phyloP scores from a whole-genome alignment of 1,140 invertebrate species.

The Phymorhynchus buccinoides region DNA sequence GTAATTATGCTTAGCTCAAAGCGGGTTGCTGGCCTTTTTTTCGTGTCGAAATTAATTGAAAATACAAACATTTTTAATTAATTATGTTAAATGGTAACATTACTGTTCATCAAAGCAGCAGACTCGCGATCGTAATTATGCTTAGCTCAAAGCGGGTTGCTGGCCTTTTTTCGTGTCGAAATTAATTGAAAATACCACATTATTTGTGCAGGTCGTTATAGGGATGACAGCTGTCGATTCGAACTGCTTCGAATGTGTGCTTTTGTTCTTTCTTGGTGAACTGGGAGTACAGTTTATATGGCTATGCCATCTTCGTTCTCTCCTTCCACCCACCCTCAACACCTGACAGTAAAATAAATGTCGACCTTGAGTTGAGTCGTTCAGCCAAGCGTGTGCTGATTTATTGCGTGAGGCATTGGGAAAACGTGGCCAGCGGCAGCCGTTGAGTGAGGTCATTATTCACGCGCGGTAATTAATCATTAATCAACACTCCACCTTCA shows the following conservation, averaged over 20 bases:
- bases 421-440: background rate
- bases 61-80: too few species aligned
- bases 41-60: too few species aligned
- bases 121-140: too few species aligned
- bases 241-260: background rate
- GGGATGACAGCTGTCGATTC: background rate
- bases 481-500: background rate
- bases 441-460: background rate
- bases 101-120: too few species aligned
- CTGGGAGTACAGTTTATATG: too few species aligned
- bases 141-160: too few species aligned
- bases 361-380: background rate
- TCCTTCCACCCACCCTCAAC: background rate
- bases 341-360: background rate
- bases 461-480: background rate
- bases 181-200: too few species aligned
- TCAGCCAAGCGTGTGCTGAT: background rate
- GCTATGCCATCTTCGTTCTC: background rate
- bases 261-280: background rate
- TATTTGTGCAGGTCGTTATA: too few species aligned
- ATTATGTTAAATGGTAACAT: too few species aligned
- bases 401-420: background rate
- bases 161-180: too few species aligned
- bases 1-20: too few species aligned
- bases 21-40: too few species aligned